Conservation (phyloP, 1,140 invertebrate species). For the Drosophila santomea region DNA sequence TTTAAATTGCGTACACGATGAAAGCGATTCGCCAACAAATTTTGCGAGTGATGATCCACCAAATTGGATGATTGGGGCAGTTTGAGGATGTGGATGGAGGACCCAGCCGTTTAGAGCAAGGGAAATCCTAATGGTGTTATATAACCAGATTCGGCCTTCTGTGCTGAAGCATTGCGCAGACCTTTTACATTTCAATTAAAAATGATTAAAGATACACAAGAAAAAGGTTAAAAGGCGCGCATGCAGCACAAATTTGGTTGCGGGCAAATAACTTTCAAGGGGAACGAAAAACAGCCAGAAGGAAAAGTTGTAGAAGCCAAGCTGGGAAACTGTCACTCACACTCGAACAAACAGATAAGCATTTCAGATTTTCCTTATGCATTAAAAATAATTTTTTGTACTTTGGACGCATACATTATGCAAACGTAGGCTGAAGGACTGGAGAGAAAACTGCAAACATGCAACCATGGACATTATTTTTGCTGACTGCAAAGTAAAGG, state of each 20-base stretch:
- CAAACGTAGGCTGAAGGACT: conserved; percentile 55
- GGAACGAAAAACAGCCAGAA: conserved; percentile 32
- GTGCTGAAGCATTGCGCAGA: conserved; percentile 6
- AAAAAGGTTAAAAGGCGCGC: conserved; percentile 70
- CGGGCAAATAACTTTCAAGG: conserved; percentile 68
- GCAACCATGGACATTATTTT: conserved; percentile 71
- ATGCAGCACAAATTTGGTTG: conserved; percentile 72
- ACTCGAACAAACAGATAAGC: conserved; percentile 41
- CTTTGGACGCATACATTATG: conserved; percentile 60
- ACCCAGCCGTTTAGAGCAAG: neutral
- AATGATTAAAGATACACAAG: conserved; percentile 78
- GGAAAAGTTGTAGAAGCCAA: conserved; percentile 20
- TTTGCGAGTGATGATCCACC: conserved; percentile 31
- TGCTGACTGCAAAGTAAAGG: conserved; percentile 24
- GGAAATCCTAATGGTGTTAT: neutral
- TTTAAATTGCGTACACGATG: conserved; percentile 45
- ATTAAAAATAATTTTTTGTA: conserved; percentile 15
- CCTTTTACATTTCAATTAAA: conserved; percentile 76
- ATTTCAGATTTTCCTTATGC: conserved; percentile 23
- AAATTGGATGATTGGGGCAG: conserved; percentile 16
- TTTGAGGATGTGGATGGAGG: neutral
- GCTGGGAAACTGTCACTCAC: conserved; percentile 35
- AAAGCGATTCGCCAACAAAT: conserved; percentile 43
- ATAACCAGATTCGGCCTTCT: conserved; percentile 25
- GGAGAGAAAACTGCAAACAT: neutral